Percentiles rank a stretch among this genome's conserved stretches.
Conservation (phyloP, 2,888 invertebrate species). For the Drosophila seclusa region DNA sequence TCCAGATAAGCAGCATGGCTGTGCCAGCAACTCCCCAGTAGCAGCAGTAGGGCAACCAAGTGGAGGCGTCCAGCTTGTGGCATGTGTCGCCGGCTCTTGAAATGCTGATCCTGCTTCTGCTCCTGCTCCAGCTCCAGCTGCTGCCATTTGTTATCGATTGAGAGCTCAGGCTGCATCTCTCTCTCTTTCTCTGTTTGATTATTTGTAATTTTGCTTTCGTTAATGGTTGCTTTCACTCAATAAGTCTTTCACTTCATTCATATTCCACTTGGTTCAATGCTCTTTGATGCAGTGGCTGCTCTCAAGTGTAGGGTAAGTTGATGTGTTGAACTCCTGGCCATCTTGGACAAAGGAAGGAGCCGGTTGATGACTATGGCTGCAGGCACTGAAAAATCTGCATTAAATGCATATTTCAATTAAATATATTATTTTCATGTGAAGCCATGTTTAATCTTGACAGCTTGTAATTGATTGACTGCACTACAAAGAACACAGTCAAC, state of each 20-base stretch:
- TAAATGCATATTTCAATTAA: conserved; percentile 14
- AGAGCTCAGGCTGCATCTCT: conserved; percentile 72
- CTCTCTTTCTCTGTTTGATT: neutral
- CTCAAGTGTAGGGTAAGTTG: conserved; percentile 18
- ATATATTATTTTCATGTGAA: neutral
- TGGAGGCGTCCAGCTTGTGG: conserved; percentile 48
- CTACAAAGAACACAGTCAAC: neutral
- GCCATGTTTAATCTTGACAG: neutral
- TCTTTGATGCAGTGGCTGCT: conserved; percentile 26
- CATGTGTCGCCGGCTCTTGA: conserved; percentile 2
- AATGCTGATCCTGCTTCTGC: conserved; percentile 14
- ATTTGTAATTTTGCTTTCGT: conserved; percentile 4
- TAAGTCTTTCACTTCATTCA: conserved; percentile 29
- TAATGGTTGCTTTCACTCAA: conserved; percentile 51
- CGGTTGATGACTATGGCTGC: conserved; percentile 21
- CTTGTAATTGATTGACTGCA: neutral
- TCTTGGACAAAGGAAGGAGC: conserved; percentile 18
- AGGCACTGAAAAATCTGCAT: conserved; percentile 20
- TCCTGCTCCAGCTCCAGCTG: conserved; percentile 32
- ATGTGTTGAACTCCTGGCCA: conserved; percentile 31
- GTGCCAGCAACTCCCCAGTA: conserved; percentile 45
- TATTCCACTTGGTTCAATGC: conserved; percentile 54
- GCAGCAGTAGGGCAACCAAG: conserved; percentile 66
- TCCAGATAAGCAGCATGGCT: conserved; percentile 82
- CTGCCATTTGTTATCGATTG: conserved; percentile 57